Base-by-base conservation (phyloP, 1,140 invertebrate species). In the Aphis gossypii region DNA sequence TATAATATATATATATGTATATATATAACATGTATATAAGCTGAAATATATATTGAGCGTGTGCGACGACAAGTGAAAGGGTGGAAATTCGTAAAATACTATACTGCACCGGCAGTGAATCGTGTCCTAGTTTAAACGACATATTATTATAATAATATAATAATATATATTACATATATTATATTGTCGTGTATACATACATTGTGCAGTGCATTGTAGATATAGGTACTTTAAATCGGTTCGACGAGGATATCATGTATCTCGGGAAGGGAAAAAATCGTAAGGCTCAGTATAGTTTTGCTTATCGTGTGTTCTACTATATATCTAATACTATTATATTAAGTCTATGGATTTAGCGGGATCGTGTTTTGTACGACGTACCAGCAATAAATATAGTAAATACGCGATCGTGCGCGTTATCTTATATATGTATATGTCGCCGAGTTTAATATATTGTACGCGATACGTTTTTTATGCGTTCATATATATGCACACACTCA, bases 111-210 rank as follows among this genome's bases (percentile, higher is more conserved):
- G 14, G 20, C 83, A 25, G 9, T 41, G 41, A 25, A 25, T 25
- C 84, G 44, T 87, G 44, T n/a, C 25, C 44, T 87, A 87, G 84
- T n/a, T 76, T 76, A 87, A 87, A 46, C 84, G 84, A 87, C 84
- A 11, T 30, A 68, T n/a, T 76, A 76, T 76, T 35, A 76, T 18
- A 18, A 76, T n/a, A n/a, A 68, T 68, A 68, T 30, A 68, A 68
- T n/a, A 68, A 68, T 68, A 60, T 60, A n/a, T 3, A 41, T 2
- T 41, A 41, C 38, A 76, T n/a, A 76, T n/a, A 68, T n/a, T 60
- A 30, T 68, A 76, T 76, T n/a, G 60, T 76, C 60, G 14, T 76
- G 56, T 60, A 35, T 35, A 30, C 11, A 4, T 30, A 14, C 48
- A 51, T 51, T 51, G 14, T 51, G 14, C 1, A 18, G 18, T 51